Percentiles rank a stretch among this genome's conserved stretches.
phyloP scores from a whole-genome alignment of 2,797 vertebrate genomes.

The Percopsis omiscomaycus region DNA sequence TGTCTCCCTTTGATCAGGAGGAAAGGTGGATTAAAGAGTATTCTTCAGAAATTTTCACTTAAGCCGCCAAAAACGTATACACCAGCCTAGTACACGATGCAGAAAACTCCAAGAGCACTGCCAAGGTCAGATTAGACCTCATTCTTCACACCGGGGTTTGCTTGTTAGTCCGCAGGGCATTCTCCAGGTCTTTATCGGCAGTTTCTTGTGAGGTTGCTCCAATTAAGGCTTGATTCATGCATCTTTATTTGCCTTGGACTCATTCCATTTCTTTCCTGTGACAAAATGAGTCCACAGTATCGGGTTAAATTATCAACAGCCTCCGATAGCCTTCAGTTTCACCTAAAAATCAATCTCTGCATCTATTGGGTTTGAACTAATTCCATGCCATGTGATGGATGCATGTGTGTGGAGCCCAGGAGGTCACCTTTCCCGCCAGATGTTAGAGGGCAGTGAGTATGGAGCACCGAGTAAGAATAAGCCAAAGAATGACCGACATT shows the following conservation, averaged over 20 bases:
- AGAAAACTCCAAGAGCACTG: slow-evolving; percentile 43
- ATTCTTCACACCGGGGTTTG: slow-evolving; percentile 19
- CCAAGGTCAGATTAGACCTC: slow-evolving; percentile 59
- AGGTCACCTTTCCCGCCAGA: slow-evolving; percentile 53
- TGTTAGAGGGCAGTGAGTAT: slow-evolving; percentile 30
- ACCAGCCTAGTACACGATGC: slow-evolving; percentile 51
- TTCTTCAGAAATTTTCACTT: slow-evolving; percentile 65
- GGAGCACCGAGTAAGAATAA: slow-evolving; percentile 41
- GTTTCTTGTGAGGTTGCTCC: not conserved
- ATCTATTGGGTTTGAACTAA: slow-evolving; percentile 46
- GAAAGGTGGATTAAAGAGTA: slow-evolving; percentile 70
- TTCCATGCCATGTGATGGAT: slow-evolving; percentile 59
- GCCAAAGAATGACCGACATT: slow-evolving; percentile 61
- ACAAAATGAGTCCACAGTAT: slow-evolving; percentile 38
- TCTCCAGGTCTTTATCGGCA: slow-evolving; percentile 16
- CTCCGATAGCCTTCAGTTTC: slow-evolving; percentile 25
- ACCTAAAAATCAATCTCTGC: slow-evolving; percentile 32
- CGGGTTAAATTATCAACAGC: slow-evolving; percentile 30
- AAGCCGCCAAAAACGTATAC: slow-evolving; percentile 64
- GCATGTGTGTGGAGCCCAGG: slow-evolving; percentile 44
- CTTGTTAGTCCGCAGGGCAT: slow-evolving; percentile 2
- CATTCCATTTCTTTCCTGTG: slow-evolving; percentile 17
- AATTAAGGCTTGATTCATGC: not conserved
- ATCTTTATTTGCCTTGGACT: slow-evolving; percentile 4
- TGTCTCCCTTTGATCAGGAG: slow-evolving; percentile 70